Evolutionary conservation across 1,140 invertebrate genomes (phyloP), one percentile per base, ranked within the genome.

Genomic region (Lanistes nyassanus): DNA sequence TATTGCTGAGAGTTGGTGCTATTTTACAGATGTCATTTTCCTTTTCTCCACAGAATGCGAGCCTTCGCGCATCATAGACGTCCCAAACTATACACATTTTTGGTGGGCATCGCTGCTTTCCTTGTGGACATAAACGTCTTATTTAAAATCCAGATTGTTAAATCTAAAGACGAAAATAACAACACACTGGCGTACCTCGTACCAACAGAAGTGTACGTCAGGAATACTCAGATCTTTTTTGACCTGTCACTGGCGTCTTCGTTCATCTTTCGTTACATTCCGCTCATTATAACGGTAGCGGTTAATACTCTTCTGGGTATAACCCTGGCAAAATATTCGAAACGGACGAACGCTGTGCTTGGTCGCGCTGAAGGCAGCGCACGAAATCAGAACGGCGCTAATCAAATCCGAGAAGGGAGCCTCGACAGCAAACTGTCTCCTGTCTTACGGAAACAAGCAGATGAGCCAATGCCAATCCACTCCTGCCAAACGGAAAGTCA

Each of bases 251-350:
- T 65, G 34, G n/a, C 62, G 6, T 65, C 62, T 5, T 31, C n/a
- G 5, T 36, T 65, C 62, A 21, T 65, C 6, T 65, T 65, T 65
- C 62, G 9, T 7, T 11, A 65, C 62, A 36, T 65, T 65, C 58
- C 58, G 16, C 58, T 62, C 9, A 36, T 36, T 5, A 21, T 65
- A 7, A 26, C 31, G 7, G 34, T 65, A 9, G 29, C 34, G 3
- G 11, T 36, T 21, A 65, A 65, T 21, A 36, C 21, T 36, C 21
- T 21, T 6, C 29, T 65, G 3, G 62, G n/a, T 34, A 34, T 36
- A 31, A 36, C 21, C 29, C 29, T 65, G 5, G 62, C 34, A 21
- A 62, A 29, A 29, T 29, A 62, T 29, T 62, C 58, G 19, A 19
- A 26, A 16, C 11, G 31, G 16, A 62, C 31, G 58, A 62, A 62